Conservation (phyloP, 2,888 invertebrate genomes). For the Pomacea canaliculata region DNA sequence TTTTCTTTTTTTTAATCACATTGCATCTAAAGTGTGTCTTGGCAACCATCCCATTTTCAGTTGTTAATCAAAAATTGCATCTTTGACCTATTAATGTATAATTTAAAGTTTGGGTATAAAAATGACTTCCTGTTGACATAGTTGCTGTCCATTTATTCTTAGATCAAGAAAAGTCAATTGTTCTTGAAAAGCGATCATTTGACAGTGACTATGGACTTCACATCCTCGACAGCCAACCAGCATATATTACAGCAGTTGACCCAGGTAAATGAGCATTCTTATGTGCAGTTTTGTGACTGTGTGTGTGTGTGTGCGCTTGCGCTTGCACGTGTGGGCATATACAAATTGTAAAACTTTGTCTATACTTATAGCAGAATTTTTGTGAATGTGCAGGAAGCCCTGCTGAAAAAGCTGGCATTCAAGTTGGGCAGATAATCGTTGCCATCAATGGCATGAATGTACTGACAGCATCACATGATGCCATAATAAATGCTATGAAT, state of each 20-base stretch:
- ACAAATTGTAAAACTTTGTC: too few relatives aligned
- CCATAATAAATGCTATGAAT: conserved; percentile 92
- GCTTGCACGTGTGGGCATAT: too few relatives aligned
- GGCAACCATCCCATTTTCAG: too few relatives aligned
- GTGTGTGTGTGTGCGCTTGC: neutral
- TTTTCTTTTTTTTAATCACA: too few relatives aligned
- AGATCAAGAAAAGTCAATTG: conserved; percentile 55
- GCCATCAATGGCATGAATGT: conserved; percentile 92
- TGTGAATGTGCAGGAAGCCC: conserved; percentile 77
- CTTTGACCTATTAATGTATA: too few relatives aligned
- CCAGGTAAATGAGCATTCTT: conserved; percentile 73
- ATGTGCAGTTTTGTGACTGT: neutral
- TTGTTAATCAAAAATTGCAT: too few relatives aligned
- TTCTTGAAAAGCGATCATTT: conserved; percentile 66
- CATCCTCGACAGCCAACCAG: conserved; percentile 94
- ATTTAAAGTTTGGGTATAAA: too few relatives aligned
- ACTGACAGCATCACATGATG: conserved; percentile 91
- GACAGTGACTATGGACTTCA: conserved; percentile 95
- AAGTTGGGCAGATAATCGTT: conserved; percentile 94
- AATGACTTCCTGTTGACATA: too few relatives aligned
- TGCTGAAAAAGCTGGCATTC: conserved; percentile 90
- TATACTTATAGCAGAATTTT: too few relatives aligned
- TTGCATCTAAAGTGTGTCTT: too few relatives aligned
- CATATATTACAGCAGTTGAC: conserved; percentile 96
- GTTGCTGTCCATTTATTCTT: conserved; percentile 21